Conservation (phyloP, 2,113 vertebrate genomes). For the Macrotis lagotis region DNA sequence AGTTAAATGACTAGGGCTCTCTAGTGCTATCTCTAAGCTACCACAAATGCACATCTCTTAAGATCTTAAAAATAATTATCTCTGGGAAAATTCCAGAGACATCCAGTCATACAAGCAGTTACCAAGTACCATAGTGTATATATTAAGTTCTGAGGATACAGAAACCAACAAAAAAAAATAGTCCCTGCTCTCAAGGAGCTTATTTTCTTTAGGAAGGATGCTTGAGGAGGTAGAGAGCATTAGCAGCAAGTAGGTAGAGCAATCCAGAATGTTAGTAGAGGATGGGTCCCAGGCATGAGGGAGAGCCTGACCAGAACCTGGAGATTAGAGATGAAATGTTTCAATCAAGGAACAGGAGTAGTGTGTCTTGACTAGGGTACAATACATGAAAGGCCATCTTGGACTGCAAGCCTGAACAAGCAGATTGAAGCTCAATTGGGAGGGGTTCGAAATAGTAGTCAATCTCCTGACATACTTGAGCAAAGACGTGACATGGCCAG, state of each 20-base stretch:
- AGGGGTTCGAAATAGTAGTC: background rate
- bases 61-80: background rate
- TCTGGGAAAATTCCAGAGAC: background rate
- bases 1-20: background rate
- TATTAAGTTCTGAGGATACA: background rate
- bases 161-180: background rate
- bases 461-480: background rate
- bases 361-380: too few species aligned
- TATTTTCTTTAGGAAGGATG: background rate
- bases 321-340: too few species aligned
- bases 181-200: background rate
- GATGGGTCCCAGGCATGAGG: too few species aligned
- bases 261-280: background rate
- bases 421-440: background rate
- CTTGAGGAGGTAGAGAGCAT: background rate
- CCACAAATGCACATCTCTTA: slow-evolving; percentile 13
- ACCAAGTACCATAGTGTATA: background rate
- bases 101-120: background rate
- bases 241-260: background rate
- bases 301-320: background rate
- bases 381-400: background rate
- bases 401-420: too few species aligned
- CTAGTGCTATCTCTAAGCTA: background rate
- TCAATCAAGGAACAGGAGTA: background rate
- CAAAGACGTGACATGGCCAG: too few species aligned